These are phyloP conservation scores for Colostygia pectinataria DNA, from an alignment of 2,888 invertebrate species.

Conservation along the genomic window DNA sequence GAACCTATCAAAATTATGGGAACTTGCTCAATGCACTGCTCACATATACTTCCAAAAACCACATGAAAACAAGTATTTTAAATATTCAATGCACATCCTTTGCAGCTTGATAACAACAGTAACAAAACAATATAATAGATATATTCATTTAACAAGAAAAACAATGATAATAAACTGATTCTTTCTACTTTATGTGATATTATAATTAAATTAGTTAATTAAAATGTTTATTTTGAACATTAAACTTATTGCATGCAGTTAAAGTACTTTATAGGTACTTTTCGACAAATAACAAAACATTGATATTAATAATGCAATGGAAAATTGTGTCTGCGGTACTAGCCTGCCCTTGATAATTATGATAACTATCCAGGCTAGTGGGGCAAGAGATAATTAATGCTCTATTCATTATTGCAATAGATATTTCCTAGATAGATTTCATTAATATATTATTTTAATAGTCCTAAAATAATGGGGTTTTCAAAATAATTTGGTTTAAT, in stretches of 20 bases:
- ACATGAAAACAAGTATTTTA: background rate
- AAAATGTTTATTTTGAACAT: too few relatives aligned
- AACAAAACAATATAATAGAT: too few relatives aligned
- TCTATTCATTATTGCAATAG: slow-evolving; percentile 21
- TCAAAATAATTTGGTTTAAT: too few relatives aligned
- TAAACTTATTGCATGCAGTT: too few relatives aligned
- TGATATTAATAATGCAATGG: background rate
- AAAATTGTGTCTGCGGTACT: slow-evolving; percentile 29
- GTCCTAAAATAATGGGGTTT: too few relatives aligned
- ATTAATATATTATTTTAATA: too few relatives aligned
- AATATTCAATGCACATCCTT: slow-evolving; percentile 5
- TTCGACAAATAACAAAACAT: too few relatives aligned
- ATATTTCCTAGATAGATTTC: slow-evolving; percentile 13
- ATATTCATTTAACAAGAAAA: too few relatives aligned
- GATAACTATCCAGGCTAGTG: slow-evolving; percentile 47
- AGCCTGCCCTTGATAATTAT: slow-evolving; percentile 45
- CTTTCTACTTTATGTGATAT: too few relatives aligned
- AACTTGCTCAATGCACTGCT: slow-evolving; percentile 1
- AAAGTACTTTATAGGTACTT: too few relatives aligned
- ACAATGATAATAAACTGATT: too few relatives aligned
- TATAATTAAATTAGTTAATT: too few relatives aligned
- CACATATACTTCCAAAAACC: background rate
- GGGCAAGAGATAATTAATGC: slow-evolving; percentile 40
- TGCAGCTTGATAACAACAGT: slow-evolving; percentile 12
- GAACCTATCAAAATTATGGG: background rate